These are phyloP conservation scores for Echinarachnius parma DNA, from an alignment of 53 echinoderm and acorn worm species.

Conservation along the genomic window DNA sequence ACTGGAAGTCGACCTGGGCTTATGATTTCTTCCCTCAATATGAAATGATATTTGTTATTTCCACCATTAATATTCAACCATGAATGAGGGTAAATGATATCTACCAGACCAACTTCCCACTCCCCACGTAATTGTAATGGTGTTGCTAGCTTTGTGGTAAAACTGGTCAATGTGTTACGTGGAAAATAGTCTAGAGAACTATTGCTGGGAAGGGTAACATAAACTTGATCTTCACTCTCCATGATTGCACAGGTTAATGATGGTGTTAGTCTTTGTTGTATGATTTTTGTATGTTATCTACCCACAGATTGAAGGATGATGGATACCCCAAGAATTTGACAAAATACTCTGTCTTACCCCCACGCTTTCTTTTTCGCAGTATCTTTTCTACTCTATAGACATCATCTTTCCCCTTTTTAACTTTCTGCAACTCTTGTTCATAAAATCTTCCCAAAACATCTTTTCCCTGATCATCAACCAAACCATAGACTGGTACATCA, in stretches of 20 bases:
- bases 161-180: neutral
- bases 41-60: neutral
- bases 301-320: slow-evolving; percentile 53
- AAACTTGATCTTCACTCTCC: too few relatives aligned
- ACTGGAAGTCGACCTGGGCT: neutral
- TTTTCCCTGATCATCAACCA: slow-evolving; percentile 45
- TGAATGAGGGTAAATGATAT: slow-evolving; percentile 19
- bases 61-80: slow-evolving; percentile 1
- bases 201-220: slow-evolving; percentile 5
- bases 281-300: slow-evolving; percentile 36
- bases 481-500: slow-evolving; percentile 34
- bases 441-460: slow-evolving; percentile 50
- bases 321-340: slow-evolving; percentile 60
- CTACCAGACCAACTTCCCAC: slow-evolving; percentile 1
- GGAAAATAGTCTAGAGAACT: slow-evolving; percentile 28
- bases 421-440: slow-evolving; percentile 45
- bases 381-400: slow-evolving; percentile 43
- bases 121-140: neutral
- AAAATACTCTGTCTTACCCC: slow-evolving; percentile 46
- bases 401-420: slow-evolving; percentile 35
- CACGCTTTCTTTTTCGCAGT: slow-evolving; percentile 29
- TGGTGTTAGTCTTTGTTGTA: neutral
- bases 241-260: neutral
- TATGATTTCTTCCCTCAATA: neutral
- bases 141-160: too few relatives aligned